phyloP scores from a whole-genome alignment of 2,888 invertebrate species.

The Mimachlamys varia region DNA sequence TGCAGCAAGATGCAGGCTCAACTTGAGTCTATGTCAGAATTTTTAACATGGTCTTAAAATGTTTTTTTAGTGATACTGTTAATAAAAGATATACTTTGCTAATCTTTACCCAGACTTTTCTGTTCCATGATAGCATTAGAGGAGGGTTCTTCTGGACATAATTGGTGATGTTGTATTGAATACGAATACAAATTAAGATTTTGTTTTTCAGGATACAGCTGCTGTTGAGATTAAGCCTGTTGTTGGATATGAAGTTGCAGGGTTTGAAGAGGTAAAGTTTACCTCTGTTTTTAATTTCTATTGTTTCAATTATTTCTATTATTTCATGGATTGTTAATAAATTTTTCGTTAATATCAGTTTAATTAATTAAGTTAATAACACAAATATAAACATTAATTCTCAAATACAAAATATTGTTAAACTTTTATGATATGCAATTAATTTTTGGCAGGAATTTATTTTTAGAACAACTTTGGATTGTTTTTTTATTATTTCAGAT shows the following conservation, averaged over 20 bases:
- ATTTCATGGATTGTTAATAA: no score
- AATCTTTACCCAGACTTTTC: no score
- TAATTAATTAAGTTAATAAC: not conserved
- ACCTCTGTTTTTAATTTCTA: not conserved
- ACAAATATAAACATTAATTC: not conserved
- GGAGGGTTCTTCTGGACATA: no score
- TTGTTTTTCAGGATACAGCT: conserved; percentile 81
- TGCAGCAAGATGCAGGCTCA: no score
- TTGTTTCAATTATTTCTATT: not conserved
- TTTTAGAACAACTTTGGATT: not conserved
- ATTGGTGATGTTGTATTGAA: no score
- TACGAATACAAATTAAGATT: no score
- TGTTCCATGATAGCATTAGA: no score
- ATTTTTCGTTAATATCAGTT: not conserved
- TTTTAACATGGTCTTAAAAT: no score
- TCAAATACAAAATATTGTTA: not conserved
- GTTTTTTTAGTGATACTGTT: no score
- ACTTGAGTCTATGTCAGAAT: no score
- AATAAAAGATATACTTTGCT: no score
- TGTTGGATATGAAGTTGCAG: conserved; percentile 82
- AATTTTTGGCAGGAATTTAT: not conserved
- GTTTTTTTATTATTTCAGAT: conserved; percentile 66
- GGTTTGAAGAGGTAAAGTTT: conserved; percentile 70
- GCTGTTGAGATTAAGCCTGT: conserved; percentile 83
- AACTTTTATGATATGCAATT: not conserved